Base-by-base conservation (phyloP, 2,113 vertebrate species). In the Zosterops lateralis region DNA sequence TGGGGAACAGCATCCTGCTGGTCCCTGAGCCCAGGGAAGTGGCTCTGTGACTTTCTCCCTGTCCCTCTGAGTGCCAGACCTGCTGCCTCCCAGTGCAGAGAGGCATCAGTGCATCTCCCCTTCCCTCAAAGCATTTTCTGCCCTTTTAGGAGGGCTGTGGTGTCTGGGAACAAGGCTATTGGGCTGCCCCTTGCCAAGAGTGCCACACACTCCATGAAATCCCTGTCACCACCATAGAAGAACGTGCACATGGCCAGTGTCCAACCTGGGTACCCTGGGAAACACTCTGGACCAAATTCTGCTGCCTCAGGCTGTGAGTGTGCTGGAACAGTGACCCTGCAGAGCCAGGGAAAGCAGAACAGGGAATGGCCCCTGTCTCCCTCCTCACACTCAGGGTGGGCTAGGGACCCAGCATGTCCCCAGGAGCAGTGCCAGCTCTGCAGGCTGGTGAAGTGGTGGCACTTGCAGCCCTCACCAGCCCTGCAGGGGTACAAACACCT, bases 381-480 rank as follows among this genome's bases (percentile, higher is more conserved):
- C 11, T 53, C 12, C 3, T 4, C 36, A 47, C 10, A 3, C 56
- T 26, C 5, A 3, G 50, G 20, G 36, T 0, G 0, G 61, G 57
- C 38, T 26, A 24, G 45, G 42, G 56, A 26, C 36, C 29, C 78
- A 61, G n/a, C 1, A 0, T 0, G 1, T 34, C n/a, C 51, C 50
- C 0, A 1, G 77, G n/a, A 61, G 42, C 42, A 26, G 56, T 4
- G 2, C 29, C 20, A 10, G 6, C 26, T 4, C 40, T 1, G 1
- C 7, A 31, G 44, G 76, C 38, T 2, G 21, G 21, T 0, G 2
- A 77, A 44, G 24, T 3, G 53, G n/a, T 34, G 42, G 34, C 62
- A 48, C 61, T 84, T n/a, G 14, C 70, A 89, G 70, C 1, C 0
- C 24, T 72, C 50, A 24, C 0, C 45, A 47, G 61, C 61, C 48